phyloP scores from a whole-genome alignment of 2,797 vertebrate species.

The Emydoidea blandingii region DNA sequence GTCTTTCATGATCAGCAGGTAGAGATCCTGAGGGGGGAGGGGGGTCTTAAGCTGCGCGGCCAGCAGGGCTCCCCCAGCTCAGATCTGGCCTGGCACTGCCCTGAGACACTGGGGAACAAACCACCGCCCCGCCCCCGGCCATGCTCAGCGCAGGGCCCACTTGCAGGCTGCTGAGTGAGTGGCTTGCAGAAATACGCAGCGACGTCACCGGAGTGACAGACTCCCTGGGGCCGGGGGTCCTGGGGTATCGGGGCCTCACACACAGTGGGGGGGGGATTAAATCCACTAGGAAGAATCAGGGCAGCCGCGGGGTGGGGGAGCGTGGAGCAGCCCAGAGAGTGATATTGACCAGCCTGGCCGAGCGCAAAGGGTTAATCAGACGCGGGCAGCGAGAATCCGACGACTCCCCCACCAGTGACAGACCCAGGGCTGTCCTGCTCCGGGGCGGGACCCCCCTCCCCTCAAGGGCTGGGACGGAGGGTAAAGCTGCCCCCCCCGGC shows the following conservation, averaged over 20 bases:
- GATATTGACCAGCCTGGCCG: background rate
- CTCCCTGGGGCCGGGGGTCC: background rate
- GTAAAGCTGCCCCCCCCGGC: background rate
- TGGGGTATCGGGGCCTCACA: background rate
- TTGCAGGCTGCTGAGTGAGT: background rate
- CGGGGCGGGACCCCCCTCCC: background rate
- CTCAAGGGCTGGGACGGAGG: fast-evolving
- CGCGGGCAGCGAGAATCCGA: background rate
- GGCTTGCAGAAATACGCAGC: background rate
- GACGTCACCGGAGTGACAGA: background rate
- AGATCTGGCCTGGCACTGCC: background rate
- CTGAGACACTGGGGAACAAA: background rate
- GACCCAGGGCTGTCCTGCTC: background rate
- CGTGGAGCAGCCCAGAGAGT: too few species aligned
- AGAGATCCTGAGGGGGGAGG: slow-evolving; percentile 86
- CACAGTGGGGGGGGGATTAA: background rate
- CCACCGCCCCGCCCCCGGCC: background rate
- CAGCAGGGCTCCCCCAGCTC: background rate
- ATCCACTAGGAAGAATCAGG: background rate
- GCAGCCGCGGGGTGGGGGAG: too few species aligned
- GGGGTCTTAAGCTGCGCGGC: background rate
- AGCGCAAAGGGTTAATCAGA: background rate
- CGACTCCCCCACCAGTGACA: background rate
- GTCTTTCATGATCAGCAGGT: slow-evolving; percentile 91
- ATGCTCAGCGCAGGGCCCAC: background rate